Percentiles rank a stretch among this genome's conserved stretches.
These are phyloP conservation scores for Globia sparganii DNA, from an alignment of 2,888 invertebrate genomes.

Conservation along the genomic window DNA sequence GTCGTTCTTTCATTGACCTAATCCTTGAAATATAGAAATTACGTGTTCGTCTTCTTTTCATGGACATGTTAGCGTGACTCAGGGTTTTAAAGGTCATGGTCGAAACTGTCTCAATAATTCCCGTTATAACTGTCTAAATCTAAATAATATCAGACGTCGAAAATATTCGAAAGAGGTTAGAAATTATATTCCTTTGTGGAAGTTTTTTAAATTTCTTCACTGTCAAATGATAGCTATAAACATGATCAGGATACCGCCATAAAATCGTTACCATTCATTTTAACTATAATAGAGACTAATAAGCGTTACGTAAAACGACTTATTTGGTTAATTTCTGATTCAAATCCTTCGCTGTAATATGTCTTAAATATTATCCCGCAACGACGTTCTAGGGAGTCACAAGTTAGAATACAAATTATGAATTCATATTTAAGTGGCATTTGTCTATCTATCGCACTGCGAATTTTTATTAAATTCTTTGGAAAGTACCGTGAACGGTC, in stretches of 20 bases:
- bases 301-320: not conserved
- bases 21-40: slow-evolving; percentile 16
- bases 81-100: slow-evolving; percentile 36
- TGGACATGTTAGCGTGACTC: slow-evolving; percentile 42
- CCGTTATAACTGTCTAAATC: slow-evolving; percentile 6
- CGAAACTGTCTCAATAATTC: slow-evolving; percentile 25
- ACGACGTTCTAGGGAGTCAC: slow-evolving; percentile 7
- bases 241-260: not conserved
- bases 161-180: slow-evolving; percentile 4
- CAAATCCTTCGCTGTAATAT: not conserved
- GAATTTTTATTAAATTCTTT: slow-evolving; percentile 17
- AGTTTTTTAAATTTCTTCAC: not conserved
- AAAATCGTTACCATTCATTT: not conserved
- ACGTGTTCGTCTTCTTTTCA: slow-evolving; percentile 27
- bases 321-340: not conserved
- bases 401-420: slow-evolving; percentile 27
- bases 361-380: slow-evolving; percentile 17
- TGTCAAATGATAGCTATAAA: slow-evolving; percentile 5
- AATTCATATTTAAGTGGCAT: slow-evolving; percentile 31
- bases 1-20: slow-evolving; percentile 1
- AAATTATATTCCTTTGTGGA: slow-evolving; percentile 2
- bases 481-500: not conserved
- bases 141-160: slow-evolving; percentile 1
- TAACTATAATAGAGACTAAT: not conserved
- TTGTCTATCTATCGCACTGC: not conserved